These are phyloP conservation scores for Helicoverpa armigera DNA, from an alignment of 1,140 invertebrate genomes.

Conservation along the genomic window DNA sequence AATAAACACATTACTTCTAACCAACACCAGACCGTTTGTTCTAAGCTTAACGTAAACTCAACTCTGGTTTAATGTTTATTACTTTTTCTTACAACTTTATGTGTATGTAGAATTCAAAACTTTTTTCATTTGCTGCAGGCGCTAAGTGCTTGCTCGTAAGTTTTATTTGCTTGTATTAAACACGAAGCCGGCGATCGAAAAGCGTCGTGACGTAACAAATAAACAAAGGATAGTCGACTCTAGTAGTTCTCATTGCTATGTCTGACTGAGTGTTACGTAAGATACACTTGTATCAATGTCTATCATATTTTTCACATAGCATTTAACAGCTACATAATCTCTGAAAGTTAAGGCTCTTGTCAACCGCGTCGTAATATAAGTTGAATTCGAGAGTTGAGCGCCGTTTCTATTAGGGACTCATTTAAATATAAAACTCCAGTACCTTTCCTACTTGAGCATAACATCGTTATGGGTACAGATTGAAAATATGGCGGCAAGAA, in stretches of 20 bases:
- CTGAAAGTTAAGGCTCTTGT: not conserved
- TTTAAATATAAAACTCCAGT: no score
- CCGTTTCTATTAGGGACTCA: no score
- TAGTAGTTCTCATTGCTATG: not conserved
- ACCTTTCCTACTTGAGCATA: no score
- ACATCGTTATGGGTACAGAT: no score
- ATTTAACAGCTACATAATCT: slow-evolving; percentile 34
- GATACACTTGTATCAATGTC: slow-evolving; percentile 8
- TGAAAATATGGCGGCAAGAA: no score
- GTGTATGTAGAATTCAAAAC: slow-evolving; percentile 1
- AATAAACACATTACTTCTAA: no score
- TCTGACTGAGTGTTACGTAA: slow-evolving; percentile 19
- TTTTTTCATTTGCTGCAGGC: slow-evolving; percentile 10
- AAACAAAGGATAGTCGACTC: not conserved
- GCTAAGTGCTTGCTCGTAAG: slow-evolving; percentile 1
- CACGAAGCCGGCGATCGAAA: not conserved
- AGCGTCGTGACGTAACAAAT: slow-evolving; percentile 8
- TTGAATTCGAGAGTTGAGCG: no score
- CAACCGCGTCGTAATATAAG: not conserved
- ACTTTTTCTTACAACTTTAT: not conserved
- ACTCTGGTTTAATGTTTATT: not conserved
- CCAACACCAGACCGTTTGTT: no score
- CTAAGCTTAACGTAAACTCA: no score
- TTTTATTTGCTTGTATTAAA: slow-evolving; percentile 32
- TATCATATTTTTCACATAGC: not conserved